phyloP scores from a whole-genome alignment of 2,113 vertebrate species.

The Silurus glanis region DNA sequence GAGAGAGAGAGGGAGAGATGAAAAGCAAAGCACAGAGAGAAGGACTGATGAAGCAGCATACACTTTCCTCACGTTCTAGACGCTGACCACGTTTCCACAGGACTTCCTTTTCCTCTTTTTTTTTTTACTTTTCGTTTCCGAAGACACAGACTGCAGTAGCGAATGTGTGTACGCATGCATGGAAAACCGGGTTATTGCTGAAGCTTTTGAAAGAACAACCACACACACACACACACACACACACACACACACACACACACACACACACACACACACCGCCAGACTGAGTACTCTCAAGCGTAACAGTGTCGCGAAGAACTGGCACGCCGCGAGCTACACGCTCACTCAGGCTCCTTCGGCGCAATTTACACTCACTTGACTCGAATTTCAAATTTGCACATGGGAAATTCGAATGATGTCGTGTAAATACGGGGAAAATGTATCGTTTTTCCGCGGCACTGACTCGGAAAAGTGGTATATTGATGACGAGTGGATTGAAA shows the following conservation, averaged over 20 bases:
- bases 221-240: background rate
- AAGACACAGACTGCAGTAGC: background rate
- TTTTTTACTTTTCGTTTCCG: background rate
- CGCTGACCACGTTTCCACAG: background rate
- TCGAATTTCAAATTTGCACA: background rate
- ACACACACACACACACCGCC: background rate
- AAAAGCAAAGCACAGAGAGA: background rate
- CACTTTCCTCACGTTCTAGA: conserved; percentile 11
- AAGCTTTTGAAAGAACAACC: background rate
- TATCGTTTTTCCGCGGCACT: background rate
- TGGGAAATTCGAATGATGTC: background rate
- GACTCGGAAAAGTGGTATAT: background rate
- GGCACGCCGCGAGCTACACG: background rate
- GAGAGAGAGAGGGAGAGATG: background rate
- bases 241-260: background rate
- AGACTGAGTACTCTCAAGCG: background rate
- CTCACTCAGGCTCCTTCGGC: background rate
- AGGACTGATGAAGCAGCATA: conserved; percentile 1
- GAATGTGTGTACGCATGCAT: conserved; percentile 13
- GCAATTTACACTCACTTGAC: conserved; percentile 7
- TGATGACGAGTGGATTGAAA: background rate
- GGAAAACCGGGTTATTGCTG: conserved; percentile 6
- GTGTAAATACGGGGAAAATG: background rate
- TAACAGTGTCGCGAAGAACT: background rate
- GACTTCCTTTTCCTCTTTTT: background rate